A percentile compares a stretch with the other conserved stretches of the same genome.
Evolutionary conservation across 2,888 invertebrate genomes (phyloP).

Genomic region (Muschampia plurimacula): DNA sequence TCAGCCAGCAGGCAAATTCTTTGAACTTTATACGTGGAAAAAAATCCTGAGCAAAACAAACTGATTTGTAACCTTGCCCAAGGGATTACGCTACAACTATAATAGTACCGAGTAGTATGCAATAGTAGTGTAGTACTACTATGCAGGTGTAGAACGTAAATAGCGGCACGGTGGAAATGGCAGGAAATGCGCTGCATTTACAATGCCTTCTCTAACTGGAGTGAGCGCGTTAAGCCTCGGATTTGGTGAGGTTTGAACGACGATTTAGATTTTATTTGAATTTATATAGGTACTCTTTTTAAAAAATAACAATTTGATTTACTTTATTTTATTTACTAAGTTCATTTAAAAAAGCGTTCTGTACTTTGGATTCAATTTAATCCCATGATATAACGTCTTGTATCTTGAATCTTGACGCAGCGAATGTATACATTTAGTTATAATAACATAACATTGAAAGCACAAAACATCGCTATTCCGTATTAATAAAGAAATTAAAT

Average conservation of each 20-base stretch:
- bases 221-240: constrained; percentile 16
- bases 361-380: too few relatives aligned
- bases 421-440: neutral
- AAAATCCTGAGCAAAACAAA: neutral
- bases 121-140: neutral
- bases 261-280: constrained; percentile 1
- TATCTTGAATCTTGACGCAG: too few relatives aligned
- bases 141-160: constrained; percentile 13
- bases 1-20: neutral
- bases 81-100: constrained; percentile 6
- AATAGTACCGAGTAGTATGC: neutral
- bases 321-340: too few relatives aligned
- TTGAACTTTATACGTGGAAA: neutral
- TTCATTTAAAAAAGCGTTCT: too few relatives aligned
- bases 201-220: constrained; percentile 34
- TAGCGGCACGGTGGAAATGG: constrained; percentile 22
- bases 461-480: neutral
- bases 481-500: constrained; percentile 1
- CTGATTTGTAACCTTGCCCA: constrained; percentile 18
- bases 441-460: neutral
- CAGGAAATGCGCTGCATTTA: constrained; percentile 33
- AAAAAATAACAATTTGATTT: too few relatives aligned
- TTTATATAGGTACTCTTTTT: neutral
- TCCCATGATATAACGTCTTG: too few relatives aligned
- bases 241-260: neutral